Base-by-base conservation (phyloP, 2,113 vertebrate species). In the Hoplias malabaricus region DNA sequence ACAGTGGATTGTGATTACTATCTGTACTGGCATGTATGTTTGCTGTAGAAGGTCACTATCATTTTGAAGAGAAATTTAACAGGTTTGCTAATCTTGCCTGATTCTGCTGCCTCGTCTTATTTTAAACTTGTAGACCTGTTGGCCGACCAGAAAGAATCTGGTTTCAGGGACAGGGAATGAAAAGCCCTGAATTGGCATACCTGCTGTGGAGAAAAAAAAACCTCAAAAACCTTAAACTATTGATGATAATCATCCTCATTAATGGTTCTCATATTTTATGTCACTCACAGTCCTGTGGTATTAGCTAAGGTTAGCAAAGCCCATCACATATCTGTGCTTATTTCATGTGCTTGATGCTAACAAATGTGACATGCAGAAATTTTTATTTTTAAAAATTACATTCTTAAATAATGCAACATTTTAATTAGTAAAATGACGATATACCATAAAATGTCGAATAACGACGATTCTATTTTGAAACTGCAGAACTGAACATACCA, bases 71-170 rank as follows among this genome's bases (percentile, higher is more conserved):
- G 3, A n/a, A 33, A 31, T 31, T 21, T 23, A 65, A 25, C 21
- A 66, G 13, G 34, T 19, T 11, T 23, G 42, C 54, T 33, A 43
- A 25, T 34, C 90, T 85, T 88, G 94, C 95, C 93, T 94, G 84
- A 75, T 86, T 48, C 87, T 91, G 85, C 77, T 85, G 79, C 95
- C 93, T 11, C 91, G 91, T 77, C 86, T 92, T 84, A 98, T 93
- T 84, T 90, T 93, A 83, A 97, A 94, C 66, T 95, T 96, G 88
- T 94, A 98, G 48, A 98, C 88, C 0, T 70, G 81, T 54, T 77
- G 11, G 33, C 91, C 93, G 12, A 92, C 92, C n/a, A 90, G 94
- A 81, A 98, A 81, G 65, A 95, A 90, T 13, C 96, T 89, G 0
- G 94, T 96, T 86, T 96, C 94, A 0, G 94, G 92, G 48, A 92